Conservation (phyloP, 2,113 vertebrate species). For the Puma concolor region DNA sequence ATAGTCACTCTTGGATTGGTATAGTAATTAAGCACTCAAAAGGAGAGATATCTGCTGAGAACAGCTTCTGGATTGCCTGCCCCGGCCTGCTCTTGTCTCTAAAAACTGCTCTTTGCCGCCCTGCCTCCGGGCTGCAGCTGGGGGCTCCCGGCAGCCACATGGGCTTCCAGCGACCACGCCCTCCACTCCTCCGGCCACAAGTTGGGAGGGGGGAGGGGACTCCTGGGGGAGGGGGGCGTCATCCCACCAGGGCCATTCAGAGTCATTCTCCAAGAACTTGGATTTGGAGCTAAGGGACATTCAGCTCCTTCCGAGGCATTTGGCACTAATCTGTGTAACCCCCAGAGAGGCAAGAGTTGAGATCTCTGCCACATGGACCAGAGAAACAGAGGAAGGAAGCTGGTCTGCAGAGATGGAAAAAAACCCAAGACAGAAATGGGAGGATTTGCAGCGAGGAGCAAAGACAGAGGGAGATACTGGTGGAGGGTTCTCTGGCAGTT, state of each 20-base stretch:
- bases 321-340: not conserved
- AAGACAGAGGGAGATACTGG: not conserved
- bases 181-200: not conserved
- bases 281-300: not conserved
- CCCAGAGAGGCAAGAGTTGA: not conserved
- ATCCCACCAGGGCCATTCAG: not conserved
- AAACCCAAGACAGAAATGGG: not conserved
- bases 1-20: not conserved
- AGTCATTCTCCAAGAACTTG: not conserved
- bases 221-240: not conserved
- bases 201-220: no score
- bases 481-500: not conserved
- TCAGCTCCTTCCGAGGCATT: not conserved
- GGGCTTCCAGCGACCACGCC: no score
- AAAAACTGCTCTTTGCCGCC: not conserved
- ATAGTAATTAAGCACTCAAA: constrained; percentile 22
- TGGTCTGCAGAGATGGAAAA: not conserved
- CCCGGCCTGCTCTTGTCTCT: fast-evolving
- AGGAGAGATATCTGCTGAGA: not conserved
- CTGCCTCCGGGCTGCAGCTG: not conserved
- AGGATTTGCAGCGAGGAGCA: not conserved
- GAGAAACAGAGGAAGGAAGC: not conserved
- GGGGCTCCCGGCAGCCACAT: not conserved
- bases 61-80: not conserved
- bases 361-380: not conserved